These are phyloP conservation scores for Macrobrachium rosenbergii DNA, from an alignment of 1,140 invertebrate genomes.

Conservation along the genomic window DNA sequence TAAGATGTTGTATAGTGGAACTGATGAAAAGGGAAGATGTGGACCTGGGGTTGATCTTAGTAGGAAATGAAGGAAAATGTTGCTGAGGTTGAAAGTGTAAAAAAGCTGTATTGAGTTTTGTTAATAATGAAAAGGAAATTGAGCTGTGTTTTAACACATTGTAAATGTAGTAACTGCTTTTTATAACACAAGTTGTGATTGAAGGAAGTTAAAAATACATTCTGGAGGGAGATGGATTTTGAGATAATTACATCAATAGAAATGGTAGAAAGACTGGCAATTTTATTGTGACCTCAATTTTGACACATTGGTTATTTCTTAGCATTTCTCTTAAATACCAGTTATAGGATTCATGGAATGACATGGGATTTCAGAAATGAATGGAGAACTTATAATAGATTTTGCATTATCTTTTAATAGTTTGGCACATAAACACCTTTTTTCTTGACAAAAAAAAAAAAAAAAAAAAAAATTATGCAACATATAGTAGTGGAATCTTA, in stretches of 20 bases:
- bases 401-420: not conserved
- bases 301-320: not conserved
- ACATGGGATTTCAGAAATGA: not conserved
- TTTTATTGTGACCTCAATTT: not conserved
- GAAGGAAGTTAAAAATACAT: not conserved
- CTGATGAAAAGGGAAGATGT: too few relatives aligned
- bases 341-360: not conserved
- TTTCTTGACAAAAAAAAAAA: too few relatives aligned
- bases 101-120: too few relatives aligned
- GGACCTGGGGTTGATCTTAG: too few relatives aligned
- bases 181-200: too few relatives aligned
- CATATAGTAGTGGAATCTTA: not conserved
- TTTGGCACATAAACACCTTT: not conserved
- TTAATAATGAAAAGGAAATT: too few relatives aligned
- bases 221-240: not conserved
- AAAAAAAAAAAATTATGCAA: not conserved
- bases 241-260: not conserved
- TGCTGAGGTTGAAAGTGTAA: too few relatives aligned
- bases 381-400: not conserved
- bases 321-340: too few relatives aligned
- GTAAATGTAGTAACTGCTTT: not conserved
- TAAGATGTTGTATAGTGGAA: too few relatives aligned
- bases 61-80: too few relatives aligned
- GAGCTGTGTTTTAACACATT: too few relatives aligned
- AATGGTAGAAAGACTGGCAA: not conserved